Evolutionary conservation across 1,140 invertebrate species (phyloP), one percentile per base, ranked within the genome.

Genomic region (Cherax quadricarinatus): DNA sequence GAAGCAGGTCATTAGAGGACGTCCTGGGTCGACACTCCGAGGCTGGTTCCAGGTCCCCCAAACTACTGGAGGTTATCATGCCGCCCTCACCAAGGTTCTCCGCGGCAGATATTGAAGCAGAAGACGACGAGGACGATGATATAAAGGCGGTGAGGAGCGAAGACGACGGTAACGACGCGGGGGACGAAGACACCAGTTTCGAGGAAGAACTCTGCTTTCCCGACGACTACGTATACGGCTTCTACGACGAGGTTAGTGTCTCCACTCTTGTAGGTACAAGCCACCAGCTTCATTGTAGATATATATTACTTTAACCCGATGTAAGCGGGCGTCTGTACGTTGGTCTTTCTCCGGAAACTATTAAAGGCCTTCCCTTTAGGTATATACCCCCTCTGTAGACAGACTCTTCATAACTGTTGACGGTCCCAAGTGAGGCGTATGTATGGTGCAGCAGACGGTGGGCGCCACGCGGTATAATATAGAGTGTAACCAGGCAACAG

Each of bases 141-240:
- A 51, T 89, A 41, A 79, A 75, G 88, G 79, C 80, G 60, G 9
- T 73, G 60, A 66, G 88, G 60, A 89, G 88, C n/a, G 88, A 89
- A 48, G 88, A 89, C 80, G 88, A 89, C 60, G 88, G 80, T 49
- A 89, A 89, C 79, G 88, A 89, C 48, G 88, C 88, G 3, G 88
- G 79, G n/a, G 88, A 89, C 88, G 88, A 89, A 80, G 88, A 89
- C 88, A 89, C 88, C 16, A 89, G 88, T 60, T 83, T 89, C 62
- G 88, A 89, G 66, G 88, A 89, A 62, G 88, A 89, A 18, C 62
- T 89, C 14, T 30, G 24, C 18, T 89, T 89, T 80, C 79, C 60
- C 41, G 62, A 89, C 48, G 66, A 89, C 88, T 89, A 89, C 51
- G 81, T 89, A 7, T 89, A 89, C 66, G 88, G 88, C 16, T 89